phyloP scores from a whole-genome alignment of 2,113 vertebrate genomes.

The Dryoscopus gambensis region DNA sequence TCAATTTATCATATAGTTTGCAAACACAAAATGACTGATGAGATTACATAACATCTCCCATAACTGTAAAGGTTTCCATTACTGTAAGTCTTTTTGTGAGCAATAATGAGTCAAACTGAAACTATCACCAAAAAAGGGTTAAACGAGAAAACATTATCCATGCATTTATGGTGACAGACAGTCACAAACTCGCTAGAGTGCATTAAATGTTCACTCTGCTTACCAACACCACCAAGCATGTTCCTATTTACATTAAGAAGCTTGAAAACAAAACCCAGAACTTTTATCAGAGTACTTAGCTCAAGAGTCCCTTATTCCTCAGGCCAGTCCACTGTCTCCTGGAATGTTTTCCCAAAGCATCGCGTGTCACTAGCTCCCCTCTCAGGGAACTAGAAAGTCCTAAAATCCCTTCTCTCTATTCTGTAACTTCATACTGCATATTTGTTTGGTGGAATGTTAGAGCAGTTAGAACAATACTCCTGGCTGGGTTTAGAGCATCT shows the following conservation, averaged over 20 bases:
- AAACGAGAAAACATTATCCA: not conserved
- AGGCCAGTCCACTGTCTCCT: not conserved
- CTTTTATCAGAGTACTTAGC: not conserved
- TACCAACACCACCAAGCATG: not conserved
- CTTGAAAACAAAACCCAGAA: not conserved
- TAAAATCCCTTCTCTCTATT: not conserved
- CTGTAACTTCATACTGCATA: not conserved
- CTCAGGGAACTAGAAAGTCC: not conserved
- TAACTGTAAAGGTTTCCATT: not conserved
- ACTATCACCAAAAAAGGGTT: not conserved
- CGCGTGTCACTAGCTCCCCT: not conserved
- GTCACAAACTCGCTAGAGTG: not conserved
- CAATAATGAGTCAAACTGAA: not conserved
- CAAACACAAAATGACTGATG: not conserved
- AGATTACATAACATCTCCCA: not conserved
- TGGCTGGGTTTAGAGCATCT: not conserved
- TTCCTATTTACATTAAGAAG: not conserved
- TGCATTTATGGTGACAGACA: not conserved
- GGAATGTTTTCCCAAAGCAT: not conserved
- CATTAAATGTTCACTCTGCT: not conserved
- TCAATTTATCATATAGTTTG: not conserved
- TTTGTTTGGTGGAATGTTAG: not conserved
- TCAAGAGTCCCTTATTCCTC: not conserved
- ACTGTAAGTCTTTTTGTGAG: not conserved
- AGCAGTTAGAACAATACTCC: not conserved